Conservation (phyloP, 2,113 vertebrate genomes). For the Alligator mississippiensis region DNA sequence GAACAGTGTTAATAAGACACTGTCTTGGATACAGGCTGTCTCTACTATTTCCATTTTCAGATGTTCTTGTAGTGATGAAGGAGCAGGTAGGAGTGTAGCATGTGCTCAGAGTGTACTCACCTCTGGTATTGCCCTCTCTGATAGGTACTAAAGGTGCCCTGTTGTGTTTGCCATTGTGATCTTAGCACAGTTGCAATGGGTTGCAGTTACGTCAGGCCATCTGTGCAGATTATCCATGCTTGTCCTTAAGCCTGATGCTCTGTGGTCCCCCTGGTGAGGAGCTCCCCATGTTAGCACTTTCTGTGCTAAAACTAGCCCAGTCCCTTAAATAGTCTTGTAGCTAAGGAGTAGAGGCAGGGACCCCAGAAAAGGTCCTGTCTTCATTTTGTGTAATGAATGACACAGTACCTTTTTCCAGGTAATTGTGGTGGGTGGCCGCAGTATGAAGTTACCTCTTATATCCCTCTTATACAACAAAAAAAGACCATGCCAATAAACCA, state of each 20-base stretch:
- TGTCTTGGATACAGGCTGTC: background rate
- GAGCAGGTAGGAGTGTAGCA: slow-evolving; percentile 46
- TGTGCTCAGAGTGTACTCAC: slow-evolving; percentile 7
- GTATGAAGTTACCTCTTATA: background rate
- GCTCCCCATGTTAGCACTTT: background rate
- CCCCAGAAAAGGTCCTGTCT: background rate
- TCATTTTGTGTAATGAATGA: background rate
- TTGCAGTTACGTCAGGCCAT: slow-evolving; percentile 63
- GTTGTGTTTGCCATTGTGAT: slow-evolving; percentile 70
- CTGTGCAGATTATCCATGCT: slow-evolving; percentile 59
- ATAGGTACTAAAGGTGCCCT: slow-evolving; percentile 66
- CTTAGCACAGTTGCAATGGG: slow-evolving; percentile 62
- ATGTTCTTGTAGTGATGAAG: slow-evolving; percentile 15
- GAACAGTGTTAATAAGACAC: background rate
- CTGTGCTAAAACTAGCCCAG: background rate
- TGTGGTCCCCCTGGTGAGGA: background rate
- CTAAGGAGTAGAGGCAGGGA: background rate
- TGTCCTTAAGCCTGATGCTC: slow-evolving; percentile 64
- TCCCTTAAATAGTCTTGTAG: background rate
- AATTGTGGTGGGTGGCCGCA: background rate
- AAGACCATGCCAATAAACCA: background rate
- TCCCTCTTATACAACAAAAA: background rate
- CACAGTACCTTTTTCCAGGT: background rate
- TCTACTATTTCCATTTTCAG: background rate
- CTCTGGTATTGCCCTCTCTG: slow-evolving; percentile 62